phyloP scores from a whole-genome alignment of 2,797 vertebrate genomes.

The Intellagama lesueurii region DNA sequence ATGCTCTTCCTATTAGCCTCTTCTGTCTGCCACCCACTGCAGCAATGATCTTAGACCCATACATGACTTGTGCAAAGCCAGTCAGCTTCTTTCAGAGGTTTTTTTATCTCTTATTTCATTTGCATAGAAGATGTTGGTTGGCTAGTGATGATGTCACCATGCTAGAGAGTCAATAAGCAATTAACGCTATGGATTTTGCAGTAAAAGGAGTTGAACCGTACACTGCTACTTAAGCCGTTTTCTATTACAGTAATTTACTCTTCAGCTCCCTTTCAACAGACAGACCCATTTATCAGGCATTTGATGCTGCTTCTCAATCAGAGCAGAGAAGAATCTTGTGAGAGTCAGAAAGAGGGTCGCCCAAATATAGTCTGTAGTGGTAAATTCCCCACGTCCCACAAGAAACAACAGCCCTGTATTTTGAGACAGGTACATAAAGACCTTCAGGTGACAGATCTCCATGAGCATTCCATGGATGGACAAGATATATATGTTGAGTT shows the following conservation, averaged over 20 bases:
- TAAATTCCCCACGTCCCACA: background rate
- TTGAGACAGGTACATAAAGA: background rate
- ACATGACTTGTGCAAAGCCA: slow-evolving; percentile 31
- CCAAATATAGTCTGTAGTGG: background rate
- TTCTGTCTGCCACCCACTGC: slow-evolving; percentile 33
- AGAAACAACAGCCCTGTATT: background rate
- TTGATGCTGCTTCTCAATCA: slow-evolving; percentile 41
- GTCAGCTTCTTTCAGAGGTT: slow-evolving; percentile 18
- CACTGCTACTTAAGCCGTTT: slow-evolving; percentile 73
- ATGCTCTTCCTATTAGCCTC: slow-evolving; percentile 16
- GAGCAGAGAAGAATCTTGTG: slow-evolving; percentile 25
- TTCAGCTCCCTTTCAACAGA: slow-evolving; percentile 68
- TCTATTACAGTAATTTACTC: slow-evolving; percentile 75
- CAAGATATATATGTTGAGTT: background rate
- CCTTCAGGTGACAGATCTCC: background rate
- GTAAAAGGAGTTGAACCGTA: slow-evolving; percentile 70
- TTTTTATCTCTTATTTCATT: slow-evolving; percentile 36
- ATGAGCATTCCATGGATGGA: background rate
- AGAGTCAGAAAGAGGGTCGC: background rate
- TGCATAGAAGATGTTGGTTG: slow-evolving; percentile 44
- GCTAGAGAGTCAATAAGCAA: slow-evolving; percentile 76
- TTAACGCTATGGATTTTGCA: slow-evolving; percentile 78
- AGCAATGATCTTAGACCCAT: slow-evolving; percentile 38
- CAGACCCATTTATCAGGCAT: slow-evolving; percentile 58
- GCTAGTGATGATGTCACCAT: slow-evolving; percentile 56